phyloP scores from a whole-genome alignment of 2,888 invertebrate species.

The Pedicia rivosa region DNA sequence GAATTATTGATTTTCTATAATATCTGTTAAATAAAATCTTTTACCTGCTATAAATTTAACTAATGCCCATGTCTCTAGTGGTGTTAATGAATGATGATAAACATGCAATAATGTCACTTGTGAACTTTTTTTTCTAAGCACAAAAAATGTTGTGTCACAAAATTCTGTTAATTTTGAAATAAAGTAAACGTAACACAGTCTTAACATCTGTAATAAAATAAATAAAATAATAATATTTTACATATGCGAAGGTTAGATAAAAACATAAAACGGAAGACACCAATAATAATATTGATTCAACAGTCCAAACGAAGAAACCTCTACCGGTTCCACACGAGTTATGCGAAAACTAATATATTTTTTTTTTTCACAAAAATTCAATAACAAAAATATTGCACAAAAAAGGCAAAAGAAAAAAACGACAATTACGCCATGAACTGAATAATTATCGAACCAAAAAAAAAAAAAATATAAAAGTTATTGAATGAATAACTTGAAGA shows the following conservation, averaged over 20 bases:
- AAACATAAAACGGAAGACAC: not conserved
- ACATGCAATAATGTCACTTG: constrained; percentile 85
- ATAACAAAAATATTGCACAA: not conserved
- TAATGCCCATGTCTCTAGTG: constrained; percentile 81
- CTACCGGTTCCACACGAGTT: too few species aligned
- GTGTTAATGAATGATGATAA: constrained; percentile 91
- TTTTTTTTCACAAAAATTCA: not conserved
- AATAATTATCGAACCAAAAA: constrained; percentile 6
- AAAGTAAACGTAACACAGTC: constrained; percentile 66
- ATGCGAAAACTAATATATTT: too few species aligned
- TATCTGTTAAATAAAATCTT: too few species aligned
- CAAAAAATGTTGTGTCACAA: constrained; percentile 85
- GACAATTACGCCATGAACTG: constrained; percentile 7
- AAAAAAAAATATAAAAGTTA: too few species aligned
- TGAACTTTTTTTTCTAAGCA: constrained; percentile 75
- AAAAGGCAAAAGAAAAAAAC: not conserved
- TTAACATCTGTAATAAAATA: constrained; percentile 25
- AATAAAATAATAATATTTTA: not conserved
- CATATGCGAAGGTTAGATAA: not conserved
- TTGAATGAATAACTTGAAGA: too few species aligned
- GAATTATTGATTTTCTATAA: too few species aligned
- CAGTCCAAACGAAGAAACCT: too few species aligned
- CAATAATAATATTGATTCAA: too few species aligned
- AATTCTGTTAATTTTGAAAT: constrained; percentile 82
- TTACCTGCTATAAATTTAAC: constrained; percentile 68